Base-by-base conservation (phyloP, 2,888 invertebrate genomes). In the Dryobota labecula region DNA sequence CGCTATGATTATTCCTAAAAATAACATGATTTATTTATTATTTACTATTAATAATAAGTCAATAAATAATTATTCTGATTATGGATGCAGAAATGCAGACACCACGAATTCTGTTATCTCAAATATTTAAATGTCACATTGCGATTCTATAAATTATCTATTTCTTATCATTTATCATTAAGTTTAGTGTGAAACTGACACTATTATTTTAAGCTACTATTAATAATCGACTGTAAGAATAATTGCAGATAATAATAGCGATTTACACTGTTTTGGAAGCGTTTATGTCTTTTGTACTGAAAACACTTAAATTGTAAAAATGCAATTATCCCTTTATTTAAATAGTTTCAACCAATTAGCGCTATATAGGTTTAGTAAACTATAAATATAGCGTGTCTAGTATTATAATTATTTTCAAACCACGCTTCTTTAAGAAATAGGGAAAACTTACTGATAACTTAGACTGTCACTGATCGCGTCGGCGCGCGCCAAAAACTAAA, bases 261-360 rank as follows among this genome's bases (percentile, higher is more conserved):
- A 3, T 9, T 47, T 2, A 15, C 2, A 7, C 9, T 15, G 0
- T 11, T 73, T 57, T 24, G 3, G 0, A 33, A 47, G 82, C 79
- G 82, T 80, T 80, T 82, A 82, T 69, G 73, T 80, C 79, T 80
- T 80, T 80, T 73, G 82, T 78, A 82, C 69, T 63, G 51, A 63
- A 51, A 78, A 49, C 15, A 30, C 15, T 65, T 20, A 2, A 54
- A 36, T 5, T 27, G 24, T 8, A 2, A 51, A 61, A 70, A 49
- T 24, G 13, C 2, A 38, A 63, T 58, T 20, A 47, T 15, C 27
- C n/a, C 56, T 13, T 18, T 2, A 24, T 43, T 38, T 30, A 27
- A 45, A n/a, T 36, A 13, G 27, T 33, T 13, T 53, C 27, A 51
- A n/a, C 4, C 13, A 30, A 64, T 61, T 8, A 51, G 13, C 1